These are phyloP conservation scores for Fulmarus glacialis DNA, from an alignment of 2,113 vertebrate genomes.

Conservation along the genomic window DNA sequence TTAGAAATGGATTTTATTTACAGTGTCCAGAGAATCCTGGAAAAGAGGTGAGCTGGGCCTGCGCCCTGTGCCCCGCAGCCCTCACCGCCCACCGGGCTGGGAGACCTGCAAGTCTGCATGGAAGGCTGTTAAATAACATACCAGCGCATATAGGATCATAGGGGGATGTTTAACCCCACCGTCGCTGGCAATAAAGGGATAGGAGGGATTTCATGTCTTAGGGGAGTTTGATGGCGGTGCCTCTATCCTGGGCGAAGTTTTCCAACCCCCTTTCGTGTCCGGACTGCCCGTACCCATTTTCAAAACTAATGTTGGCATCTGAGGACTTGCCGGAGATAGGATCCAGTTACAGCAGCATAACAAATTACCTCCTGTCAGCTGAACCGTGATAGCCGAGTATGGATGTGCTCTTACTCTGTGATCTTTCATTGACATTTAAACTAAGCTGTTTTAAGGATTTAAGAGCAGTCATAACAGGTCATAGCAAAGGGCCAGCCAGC, in stretches of 20 bases:
- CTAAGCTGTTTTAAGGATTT: constrained; percentile 30
- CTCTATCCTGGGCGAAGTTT: not conserved
- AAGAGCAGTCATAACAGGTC: constrained; percentile 40
- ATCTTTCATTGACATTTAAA: constrained; percentile 58
- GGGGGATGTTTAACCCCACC: not conserved
- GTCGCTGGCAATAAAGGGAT: not conserved
- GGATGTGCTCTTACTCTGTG: not conserved
- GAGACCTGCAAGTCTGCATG: not conserved
- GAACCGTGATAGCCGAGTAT: not conserved
- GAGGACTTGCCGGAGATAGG: not conserved
- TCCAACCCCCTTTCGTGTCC: not conserved
- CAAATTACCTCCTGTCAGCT: constrained; percentile 32
- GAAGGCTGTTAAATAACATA: not conserved
- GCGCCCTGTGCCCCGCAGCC: not conserved
- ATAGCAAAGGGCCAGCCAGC: not conserved
- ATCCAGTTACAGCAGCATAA: not conserved
- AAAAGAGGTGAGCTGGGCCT: not conserved
- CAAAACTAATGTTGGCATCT: not conserved
- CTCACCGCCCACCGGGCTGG: not conserved
- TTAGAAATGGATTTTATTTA: constrained; percentile 65
- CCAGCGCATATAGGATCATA: rapidly evolving
- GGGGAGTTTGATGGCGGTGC: not conserved
- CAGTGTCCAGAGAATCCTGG: not conserved
- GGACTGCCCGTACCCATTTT: not conserved
- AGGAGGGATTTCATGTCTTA: not conserved